Percentiles rank a stretch among this genome's conserved stretches.
Conservation (phyloP, 2,113 vertebrate genomes). For the Cichladusa arquata region DNA sequence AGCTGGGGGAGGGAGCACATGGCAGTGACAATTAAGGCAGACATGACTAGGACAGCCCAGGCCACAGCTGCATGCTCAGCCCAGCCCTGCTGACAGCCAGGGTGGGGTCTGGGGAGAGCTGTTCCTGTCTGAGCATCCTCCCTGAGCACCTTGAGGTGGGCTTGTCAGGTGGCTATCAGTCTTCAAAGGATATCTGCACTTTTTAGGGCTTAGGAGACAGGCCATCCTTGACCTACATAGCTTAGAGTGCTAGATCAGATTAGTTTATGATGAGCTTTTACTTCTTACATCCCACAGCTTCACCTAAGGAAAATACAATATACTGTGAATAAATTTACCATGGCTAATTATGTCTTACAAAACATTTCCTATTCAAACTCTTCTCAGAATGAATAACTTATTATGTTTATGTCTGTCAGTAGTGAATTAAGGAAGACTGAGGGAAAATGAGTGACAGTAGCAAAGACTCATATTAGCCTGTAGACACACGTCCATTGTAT, state of each 20-base stretch:
- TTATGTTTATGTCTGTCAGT: background rate
- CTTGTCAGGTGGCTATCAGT: background rate
- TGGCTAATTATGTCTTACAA: background rate
- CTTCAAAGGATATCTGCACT: background rate
- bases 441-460: background rate
- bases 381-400: background rate
- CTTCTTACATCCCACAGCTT: background rate
- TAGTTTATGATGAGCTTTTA: background rate
- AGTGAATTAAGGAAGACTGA: background rate
- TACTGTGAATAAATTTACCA: background rate
- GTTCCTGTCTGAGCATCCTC: background rate
- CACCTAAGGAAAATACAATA: background rate
- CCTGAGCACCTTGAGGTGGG: background rate
- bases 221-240: slow-evolving; percentile 16
- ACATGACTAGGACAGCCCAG: slow-evolving; percentile 20
- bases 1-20: background rate
- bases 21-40: slow-evolving; percentile 9
- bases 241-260: background rate
- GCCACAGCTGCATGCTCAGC: background rate
- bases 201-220: background rate
- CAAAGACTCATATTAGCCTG: background rate
- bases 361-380: background rate
- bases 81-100: background rate
- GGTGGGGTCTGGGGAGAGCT: background rate
- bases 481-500: background rate